phyloP scores from a whole-genome alignment of 2,113 vertebrate genomes.

The human (Homo sapiens) region GRCh38 chr4:163564001-163564500 shows the following conservation, averaged over 20 bases:
- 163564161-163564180: neutral
- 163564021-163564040: neutral
- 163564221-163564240: neutral
- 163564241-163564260: neutral
- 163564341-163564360: constrained; percentile 42
- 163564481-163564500: constrained; percentile 2
- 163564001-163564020: neutral
- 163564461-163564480: neutral
- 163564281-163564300: neutral
- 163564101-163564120: neutral
- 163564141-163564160: neutral
- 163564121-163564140: neutral
- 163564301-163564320: constrained; percentile 40
- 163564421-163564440: neutral
- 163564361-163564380: constrained; percentile 23
- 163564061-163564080: neutral
- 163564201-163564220: neutral
- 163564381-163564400: constrained; percentile 61
- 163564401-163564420: neutral
- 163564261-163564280: neutral
- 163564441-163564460: neutral
- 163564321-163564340: constrained; percentile 3
- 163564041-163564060: neutral
- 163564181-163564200: neutral
- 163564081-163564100: neutral